Evolutionary conservation across 2,113 vertebrate genomes (phyloP).

Genomic region (Leucoraja erinaceus): DNA sequence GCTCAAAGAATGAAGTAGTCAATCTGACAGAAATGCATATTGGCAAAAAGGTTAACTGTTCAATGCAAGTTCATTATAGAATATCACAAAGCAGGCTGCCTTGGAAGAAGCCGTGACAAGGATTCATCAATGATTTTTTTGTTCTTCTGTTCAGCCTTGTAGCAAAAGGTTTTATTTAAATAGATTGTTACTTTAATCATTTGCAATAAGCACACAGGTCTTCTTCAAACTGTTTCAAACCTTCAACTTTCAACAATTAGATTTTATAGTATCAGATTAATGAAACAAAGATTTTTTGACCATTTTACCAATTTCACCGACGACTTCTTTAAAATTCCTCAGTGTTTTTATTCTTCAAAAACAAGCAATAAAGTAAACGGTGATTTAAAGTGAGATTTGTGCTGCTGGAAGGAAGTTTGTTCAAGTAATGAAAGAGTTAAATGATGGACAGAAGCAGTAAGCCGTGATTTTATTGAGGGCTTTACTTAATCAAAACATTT

Average conservation of each 20-base stretch:
- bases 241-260: neutral
- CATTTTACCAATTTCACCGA: neutral
- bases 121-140: neutral
- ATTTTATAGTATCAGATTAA: neutral
- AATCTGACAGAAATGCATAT: neutral
- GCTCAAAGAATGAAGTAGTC: neutral
- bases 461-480: neutral
- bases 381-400: neutral
- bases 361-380: neutral
- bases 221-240: neutral
- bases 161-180: neutral
- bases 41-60: neutral
- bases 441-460: neutral
- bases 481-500: conserved; percentile 27
- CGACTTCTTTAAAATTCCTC: neutral
- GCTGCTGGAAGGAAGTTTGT: neutral
- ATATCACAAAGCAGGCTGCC: neutral
- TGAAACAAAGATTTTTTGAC: neutral
- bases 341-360: neutral
- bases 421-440: conserved; percentile 7
- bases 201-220: neutral
- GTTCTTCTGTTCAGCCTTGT: neutral
- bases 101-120: neutral
- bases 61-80: conserved; percentile 1
- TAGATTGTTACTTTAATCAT: neutral